Base-by-base conservation (phyloP, 1,140 invertebrate species). In the Diabrotica undecimpunctata region DNA sequence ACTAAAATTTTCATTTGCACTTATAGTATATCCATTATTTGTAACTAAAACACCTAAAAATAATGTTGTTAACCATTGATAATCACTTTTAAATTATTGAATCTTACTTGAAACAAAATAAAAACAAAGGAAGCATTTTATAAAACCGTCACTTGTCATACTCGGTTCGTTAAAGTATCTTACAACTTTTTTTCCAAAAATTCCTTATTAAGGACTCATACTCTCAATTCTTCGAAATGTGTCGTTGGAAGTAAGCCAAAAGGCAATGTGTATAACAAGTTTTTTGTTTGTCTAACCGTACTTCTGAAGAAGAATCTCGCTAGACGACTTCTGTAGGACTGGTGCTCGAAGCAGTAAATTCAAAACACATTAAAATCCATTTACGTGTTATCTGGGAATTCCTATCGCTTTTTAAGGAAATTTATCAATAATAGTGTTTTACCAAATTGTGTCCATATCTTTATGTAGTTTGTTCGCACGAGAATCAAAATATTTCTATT, bases 71-170 rank as follows among this genome's bases (percentile, higher is more conserved):
- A 25, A 25, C 25, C 25, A 4, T 25, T 25, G 25, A 25, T 25
- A 25, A 10, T 46, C 41, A 46, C 8, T 46, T 46, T 46, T 46
- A 46, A 54, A 12, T 54, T 54, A 25, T 55, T 14, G 6, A 57
- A 57, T 38, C 55, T 57, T 36, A 57, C 55, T 57, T 38, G 12
- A n/a, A 37, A 57, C 35, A 38, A 57, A 10, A 9, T 37, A 57
- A 37, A 57, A 37, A 57, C 55, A 37, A 57, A 57, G 2, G 11
- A 36, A 57, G 38, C 10, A 38, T 12, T 57, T 36, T 37, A 57
- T 6, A 12, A 57, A 12, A 13, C 55, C n/a, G 55, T n/a, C 9
- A 37, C 36, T 11, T 9, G 10, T 37, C 55, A 57, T 57, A 37
- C 8, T 55, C 14, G 14, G 25, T 25, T 25, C 25, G 25, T 25